These are phyloP conservation scores for Fragum whitleyi DNA, from an alignment of 2,888 invertebrate species.

Conservation along the genomic window DNA sequence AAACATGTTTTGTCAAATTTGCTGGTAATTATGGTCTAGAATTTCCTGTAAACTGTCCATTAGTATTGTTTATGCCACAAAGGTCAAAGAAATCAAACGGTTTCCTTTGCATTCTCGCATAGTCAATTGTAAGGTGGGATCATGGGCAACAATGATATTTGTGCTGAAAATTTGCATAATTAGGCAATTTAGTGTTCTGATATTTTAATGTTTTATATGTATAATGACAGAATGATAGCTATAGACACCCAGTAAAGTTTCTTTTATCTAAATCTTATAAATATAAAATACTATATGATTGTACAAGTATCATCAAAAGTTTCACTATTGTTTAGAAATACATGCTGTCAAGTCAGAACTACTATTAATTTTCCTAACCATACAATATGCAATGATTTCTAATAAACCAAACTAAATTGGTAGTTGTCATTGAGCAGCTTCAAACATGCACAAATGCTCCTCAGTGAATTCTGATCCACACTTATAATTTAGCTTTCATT, in stretches of 20 bases:
- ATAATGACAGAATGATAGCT: too few species aligned
- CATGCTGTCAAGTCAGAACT: too few species aligned
- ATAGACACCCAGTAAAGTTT: too few species aligned
- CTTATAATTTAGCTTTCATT: conserved; percentile 45
- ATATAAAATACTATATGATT: too few species aligned
- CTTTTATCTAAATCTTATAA: too few species aligned
- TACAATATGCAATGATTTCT: too few species aligned
- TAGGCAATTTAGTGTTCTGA: too few species aligned
- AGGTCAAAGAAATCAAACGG: conserved; percentile 27
- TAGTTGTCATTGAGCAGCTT: neutral
- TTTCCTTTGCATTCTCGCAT: conserved; percentile 17
- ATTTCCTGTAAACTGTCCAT: conserved; percentile 42
- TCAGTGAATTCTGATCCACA: conserved; percentile 31
- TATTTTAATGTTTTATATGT: too few species aligned
- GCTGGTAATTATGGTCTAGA: conserved; percentile 40
- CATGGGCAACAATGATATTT: conserved; percentile 24
- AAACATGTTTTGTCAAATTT: conserved; percentile 32
- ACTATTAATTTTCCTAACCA: too few species aligned
- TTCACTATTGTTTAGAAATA: too few species aligned
- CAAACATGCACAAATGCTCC: conserved; percentile 19
- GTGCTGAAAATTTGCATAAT: conserved; percentile 8
- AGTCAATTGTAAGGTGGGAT: conserved; percentile 11
- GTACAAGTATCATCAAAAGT: too few species aligned
- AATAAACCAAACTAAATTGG: conserved; percentile 2
- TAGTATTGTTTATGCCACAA: conserved; percentile 39